Conservation (phyloP, 2,797 vertebrate species). For the Galaxias olidus region DNA sequence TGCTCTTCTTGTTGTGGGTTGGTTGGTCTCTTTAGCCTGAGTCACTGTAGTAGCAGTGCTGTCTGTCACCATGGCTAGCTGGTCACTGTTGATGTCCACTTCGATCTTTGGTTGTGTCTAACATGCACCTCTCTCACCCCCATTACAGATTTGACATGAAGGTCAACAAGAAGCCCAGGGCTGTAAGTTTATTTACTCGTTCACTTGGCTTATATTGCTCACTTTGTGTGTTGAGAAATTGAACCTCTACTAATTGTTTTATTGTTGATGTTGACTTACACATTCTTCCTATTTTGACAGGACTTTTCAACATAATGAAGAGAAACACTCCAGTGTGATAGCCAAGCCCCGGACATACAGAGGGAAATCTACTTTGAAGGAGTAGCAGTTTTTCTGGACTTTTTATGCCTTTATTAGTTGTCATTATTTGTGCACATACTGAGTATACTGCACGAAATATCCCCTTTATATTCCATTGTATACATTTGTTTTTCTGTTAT, state of each 20-base stretch:
- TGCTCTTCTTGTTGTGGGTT: slow-evolving; percentile 32
- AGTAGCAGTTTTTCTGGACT: slow-evolving; percentile 45
- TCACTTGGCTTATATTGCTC: neutral
- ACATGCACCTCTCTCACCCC: slow-evolving; percentile 57
- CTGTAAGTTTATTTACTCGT: slow-evolving; percentile 79
- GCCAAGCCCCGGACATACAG: slow-evolving; percentile 26
- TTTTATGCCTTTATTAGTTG: slow-evolving; percentile 22
- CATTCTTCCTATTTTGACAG: slow-evolving; percentile 43
- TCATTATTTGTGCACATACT: slow-evolving; percentile 51
- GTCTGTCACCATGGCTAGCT: slow-evolving; percentile 23
- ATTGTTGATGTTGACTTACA: neutral
- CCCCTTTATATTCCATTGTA: slow-evolving; percentile 33
- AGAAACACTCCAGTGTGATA: neutral
- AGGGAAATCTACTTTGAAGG: slow-evolving; percentile 32
- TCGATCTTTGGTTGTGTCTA: slow-evolving; percentile 55
- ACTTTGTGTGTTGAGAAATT: neutral
- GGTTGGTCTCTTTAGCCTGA: slow-evolving; percentile 40
- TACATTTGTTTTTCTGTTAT: slow-evolving; percentile 22
- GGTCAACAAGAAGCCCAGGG: slow-evolving; percentile 98
- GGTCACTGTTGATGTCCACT: no score
- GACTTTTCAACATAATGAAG: slow-evolving; percentile 70
- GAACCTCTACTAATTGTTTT: neutral
- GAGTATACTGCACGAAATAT: slow-evolving; percentile 55
- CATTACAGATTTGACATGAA: slow-evolving; percentile 95
- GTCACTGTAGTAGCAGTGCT: slow-evolving; percentile 38